Evolutionary conservation across 2,888 invertebrate genomes (phyloP).

Genomic region (Bimastos eiseni): DNA sequence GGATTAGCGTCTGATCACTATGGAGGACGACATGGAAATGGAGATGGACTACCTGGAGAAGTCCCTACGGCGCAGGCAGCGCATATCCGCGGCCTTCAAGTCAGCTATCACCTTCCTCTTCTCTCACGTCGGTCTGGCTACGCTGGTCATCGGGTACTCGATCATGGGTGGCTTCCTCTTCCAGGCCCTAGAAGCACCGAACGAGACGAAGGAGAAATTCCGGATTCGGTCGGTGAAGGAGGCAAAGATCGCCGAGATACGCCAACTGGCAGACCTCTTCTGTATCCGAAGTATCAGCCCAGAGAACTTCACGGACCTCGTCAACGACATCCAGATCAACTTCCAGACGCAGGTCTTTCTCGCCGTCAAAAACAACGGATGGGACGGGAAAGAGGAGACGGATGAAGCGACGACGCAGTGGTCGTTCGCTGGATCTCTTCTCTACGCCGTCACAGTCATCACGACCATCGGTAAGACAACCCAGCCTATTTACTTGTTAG

Average conservation of each 20-base stretch:
- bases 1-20: background rate
- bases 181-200: conserved; percentile 57
- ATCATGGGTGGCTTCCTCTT: conserved; percentile 91
- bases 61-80: background rate
- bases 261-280: conserved; percentile 32
- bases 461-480: conserved; percentile 78
- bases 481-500: background rate
- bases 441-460: conserved; percentile 82
- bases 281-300: conserved; percentile 29
- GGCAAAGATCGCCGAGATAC: conserved; percentile 32
- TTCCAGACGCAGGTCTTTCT: conserved; percentile 74
- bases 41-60: conserved; percentile 14
- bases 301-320: conserved; percentile 38
- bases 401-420: conserved; percentile 71
- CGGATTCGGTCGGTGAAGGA: conserved; percentile 24
- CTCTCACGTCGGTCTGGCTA: conserved; percentile 83
- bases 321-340: conserved; percentile 62
- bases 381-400: conserved; percentile 67
- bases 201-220: conserved; percentile 47
- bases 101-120: conserved; percentile 89
- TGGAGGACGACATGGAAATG: background rate
- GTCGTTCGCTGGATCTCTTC: conserved; percentile 80
- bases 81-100: conserved; percentile 44
- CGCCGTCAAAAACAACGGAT: conserved; percentile 67
- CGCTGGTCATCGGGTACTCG: conserved; percentile 83